Evolutionary conservation across 2,113 vertebrate species (phyloP).

Genomic region (Zonotrichia leucophrys): DNA sequence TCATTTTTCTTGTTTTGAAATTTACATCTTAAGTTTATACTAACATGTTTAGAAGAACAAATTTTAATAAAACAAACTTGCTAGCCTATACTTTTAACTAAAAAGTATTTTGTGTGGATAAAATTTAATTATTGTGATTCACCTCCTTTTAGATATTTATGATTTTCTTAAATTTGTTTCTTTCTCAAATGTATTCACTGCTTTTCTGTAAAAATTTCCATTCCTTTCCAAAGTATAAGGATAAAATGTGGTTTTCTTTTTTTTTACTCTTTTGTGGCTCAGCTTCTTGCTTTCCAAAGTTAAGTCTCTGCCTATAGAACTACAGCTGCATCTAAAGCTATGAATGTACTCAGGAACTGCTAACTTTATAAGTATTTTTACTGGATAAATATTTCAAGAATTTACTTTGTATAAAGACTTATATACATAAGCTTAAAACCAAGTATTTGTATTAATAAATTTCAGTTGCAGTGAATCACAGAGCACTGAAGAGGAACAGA

Average conservation of each 20-base stretch:
- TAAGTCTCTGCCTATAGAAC: not conserved
- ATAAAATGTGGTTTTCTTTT: not conserved
- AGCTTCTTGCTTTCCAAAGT: not conserved
- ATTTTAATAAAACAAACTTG: not conserved
- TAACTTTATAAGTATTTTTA: not conserved
- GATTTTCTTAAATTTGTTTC: not conserved
- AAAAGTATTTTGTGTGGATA: not conserved
- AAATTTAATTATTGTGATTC: not conserved
- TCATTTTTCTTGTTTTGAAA: slow-evolving; percentile 13
- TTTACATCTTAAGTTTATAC: not conserved
- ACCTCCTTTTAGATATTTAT: not conserved
- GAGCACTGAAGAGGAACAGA: not conserved
- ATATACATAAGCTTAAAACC: not conserved
- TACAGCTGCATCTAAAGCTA: not conserved
- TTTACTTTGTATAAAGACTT: not conserved
- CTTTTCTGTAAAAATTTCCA: not conserved
- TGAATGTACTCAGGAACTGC: not conserved
- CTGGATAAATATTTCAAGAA: not conserved
- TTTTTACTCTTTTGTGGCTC: not conserved
- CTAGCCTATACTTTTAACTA: not conserved
- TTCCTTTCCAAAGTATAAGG: not conserved
- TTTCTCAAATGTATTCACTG: not conserved
- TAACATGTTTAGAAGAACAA: not conserved
- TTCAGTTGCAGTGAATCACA: not conserved
- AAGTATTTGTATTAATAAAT: not conserved